phyloP scores from a whole-genome alignment of 1,140 invertebrate species.

The Drosophila watanabei region DNA sequence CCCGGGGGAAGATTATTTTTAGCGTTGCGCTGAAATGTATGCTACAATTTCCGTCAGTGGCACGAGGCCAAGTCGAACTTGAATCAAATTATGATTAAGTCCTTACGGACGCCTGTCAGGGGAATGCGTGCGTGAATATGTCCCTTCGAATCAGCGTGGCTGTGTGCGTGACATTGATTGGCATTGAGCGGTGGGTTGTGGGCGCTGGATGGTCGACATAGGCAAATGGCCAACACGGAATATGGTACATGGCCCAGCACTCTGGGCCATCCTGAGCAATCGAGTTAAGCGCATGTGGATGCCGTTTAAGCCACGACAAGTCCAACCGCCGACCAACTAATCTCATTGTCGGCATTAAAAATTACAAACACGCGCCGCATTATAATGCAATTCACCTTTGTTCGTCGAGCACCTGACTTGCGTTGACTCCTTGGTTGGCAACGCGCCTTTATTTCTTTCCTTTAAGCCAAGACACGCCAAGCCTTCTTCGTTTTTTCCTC shows the following conservation, averaged over 20 bases:
- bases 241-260: conserved; percentile 17
- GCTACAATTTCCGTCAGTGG: conserved; percentile 50
- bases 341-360: conserved; percentile 56
- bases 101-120: conserved; percentile 62
- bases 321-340: conserved; percentile 43
- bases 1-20: conserved; percentile 45
- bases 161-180: conserved; percentile 55
- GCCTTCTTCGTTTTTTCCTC: neutral
- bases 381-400: conserved; percentile 56
- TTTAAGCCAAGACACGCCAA: conserved; percentile 6
- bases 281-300: conserved; percentile 55
- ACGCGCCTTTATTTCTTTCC: conserved; percentile 16
- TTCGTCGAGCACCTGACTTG: conserved; percentile 40
- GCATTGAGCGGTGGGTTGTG: conserved; percentile 39
- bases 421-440: conserved; percentile 8
- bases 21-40: conserved; percentile 49
- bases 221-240: conserved; percentile 41
- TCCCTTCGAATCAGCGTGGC: conserved; percentile 25
- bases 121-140: conserved; percentile 50
- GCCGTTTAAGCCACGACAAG: conserved; percentile 38
- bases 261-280: conserved; percentile 34
- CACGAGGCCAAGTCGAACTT: conserved; percentile 54
- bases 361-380: conserved; percentile 54
- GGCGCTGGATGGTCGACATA: conserved; percentile 1
- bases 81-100: conserved; percentile 67